Conservation (phyloP, 2,888 invertebrate genomes). For the Unio delphinus region DNA sequence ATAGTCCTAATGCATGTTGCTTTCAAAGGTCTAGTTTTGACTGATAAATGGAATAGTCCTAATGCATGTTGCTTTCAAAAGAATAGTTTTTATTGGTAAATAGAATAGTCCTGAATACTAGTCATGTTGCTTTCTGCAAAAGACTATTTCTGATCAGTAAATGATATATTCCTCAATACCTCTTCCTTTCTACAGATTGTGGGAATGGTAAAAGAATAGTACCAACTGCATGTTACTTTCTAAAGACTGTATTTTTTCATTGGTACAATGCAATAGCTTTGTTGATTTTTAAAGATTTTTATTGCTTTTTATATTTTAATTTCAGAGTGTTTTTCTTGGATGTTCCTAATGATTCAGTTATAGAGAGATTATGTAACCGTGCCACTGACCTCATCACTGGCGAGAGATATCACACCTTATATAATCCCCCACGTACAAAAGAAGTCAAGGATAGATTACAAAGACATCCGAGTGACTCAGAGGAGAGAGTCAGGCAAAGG, state of each 20-base stretch:
- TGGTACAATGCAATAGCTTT: background rate
- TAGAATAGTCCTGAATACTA: too few relatives aligned
- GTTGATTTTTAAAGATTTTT: slow-evolving; percentile 1
- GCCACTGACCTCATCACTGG: slow-evolving; percentile 70
- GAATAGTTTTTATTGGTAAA: too few relatives aligned
- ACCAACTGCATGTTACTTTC: background rate
- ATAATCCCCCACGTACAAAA: slow-evolving; percentile 69
- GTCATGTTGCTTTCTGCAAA: too few relatives aligned
- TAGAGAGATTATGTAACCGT: slow-evolving; percentile 68
- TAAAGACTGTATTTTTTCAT: background rate
- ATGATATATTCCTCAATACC: too few relatives aligned
- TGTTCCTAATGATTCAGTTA: slow-evolving; percentile 69
- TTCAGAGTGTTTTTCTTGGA: slow-evolving; percentile 70
- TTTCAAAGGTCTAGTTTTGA: too few relatives aligned
- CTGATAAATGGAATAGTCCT: too few relatives aligned
- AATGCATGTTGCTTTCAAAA: too few relatives aligned
- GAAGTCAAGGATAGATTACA: slow-evolving; percentile 64
- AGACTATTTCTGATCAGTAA: too few relatives aligned
- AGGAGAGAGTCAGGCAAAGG: slow-evolving; percentile 57
- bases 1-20: too few relatives aligned
- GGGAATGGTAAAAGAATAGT: too few relatives aligned
- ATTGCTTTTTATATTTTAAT: slow-evolving; percentile 5
- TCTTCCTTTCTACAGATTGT: too few relatives aligned
- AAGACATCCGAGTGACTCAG: slow-evolving; percentile 58
- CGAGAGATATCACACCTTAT: slow-evolving; percentile 69